phyloP scores from a whole-genome alignment of 2,797 vertebrate genomes.

The Acanthis flammea region DNA sequence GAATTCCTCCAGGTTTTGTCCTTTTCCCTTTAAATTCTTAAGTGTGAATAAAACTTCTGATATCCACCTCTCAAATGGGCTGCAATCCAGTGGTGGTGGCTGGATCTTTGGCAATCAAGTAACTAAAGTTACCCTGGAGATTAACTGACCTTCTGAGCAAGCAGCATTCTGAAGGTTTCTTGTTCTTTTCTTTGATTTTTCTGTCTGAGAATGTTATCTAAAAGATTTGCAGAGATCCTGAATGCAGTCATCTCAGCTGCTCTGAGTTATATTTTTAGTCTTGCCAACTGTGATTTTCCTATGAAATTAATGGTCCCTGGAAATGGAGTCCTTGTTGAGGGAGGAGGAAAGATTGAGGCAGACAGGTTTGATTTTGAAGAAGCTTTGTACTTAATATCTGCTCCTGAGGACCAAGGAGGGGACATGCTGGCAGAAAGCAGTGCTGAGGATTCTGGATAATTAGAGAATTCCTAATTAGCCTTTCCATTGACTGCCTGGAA shows the following conservation, averaged over 20 bases:
- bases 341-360: conserved; percentile 4
- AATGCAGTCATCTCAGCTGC: conserved; percentile 3
- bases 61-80: rapidly evolving
- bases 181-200: background rate
- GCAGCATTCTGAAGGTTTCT: background rate
- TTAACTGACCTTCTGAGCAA: background rate
- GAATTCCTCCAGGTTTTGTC: background rate
- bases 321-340: conserved; percentile 21
- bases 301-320: conserved; percentile 40
- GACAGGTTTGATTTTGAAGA: background rate
- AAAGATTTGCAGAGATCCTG: conserved; percentile 14
- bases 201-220: background rate
- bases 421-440: background rate
- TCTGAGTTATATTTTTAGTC: conserved; percentile 48
- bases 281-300: conserved; percentile 31
- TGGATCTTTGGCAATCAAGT: background rate
- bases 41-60: background rate
- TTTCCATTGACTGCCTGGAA: background rate
- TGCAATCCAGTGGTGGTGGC: background rate
- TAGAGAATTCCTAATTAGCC: conserved; percentile 3
- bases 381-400: background rate
- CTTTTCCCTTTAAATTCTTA: background rate
- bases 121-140: background rate
- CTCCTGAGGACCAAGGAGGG: background rate
- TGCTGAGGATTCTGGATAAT: background rate